A percentile compares a stretch with the other conserved stretches of the same genome.
Evolutionary conservation across 1,140 invertebrate genomes (phyloP).

Genomic region (Diploscapter pachys): DNA sequence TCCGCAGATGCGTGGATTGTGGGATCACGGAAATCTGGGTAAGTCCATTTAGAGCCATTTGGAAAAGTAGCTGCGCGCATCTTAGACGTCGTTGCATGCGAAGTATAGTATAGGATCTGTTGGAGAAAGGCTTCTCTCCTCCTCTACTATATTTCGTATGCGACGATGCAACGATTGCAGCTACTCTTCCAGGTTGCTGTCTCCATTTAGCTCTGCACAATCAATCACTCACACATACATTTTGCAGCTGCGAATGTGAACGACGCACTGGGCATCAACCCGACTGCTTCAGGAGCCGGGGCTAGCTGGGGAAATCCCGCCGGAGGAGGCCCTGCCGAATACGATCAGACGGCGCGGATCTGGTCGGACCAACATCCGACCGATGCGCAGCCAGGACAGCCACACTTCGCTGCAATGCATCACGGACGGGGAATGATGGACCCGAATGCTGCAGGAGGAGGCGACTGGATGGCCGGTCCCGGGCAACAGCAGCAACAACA

Average conservation of each 20-base stretch:
- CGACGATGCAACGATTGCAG: too few species aligned
- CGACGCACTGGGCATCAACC: slow-evolving; percentile 23
- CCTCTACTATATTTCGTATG: too few species aligned
- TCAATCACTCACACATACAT: too few species aligned
- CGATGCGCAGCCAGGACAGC: slow-evolving; percentile 25
- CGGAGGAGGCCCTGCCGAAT: slow-evolving; percentile 5
- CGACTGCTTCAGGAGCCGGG: background rate
- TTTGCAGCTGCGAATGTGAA: slow-evolving; percentile 24
- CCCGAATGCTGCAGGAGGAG: background rate
- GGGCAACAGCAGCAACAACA: slow-evolving; percentile 9
- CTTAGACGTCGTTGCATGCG: too few species aligned
- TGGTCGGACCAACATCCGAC: slow-evolving; percentile 26
- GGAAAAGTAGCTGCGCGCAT: too few species aligned
- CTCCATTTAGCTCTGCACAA: too few species aligned
- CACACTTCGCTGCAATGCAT: background rate
- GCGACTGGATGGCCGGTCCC: slow-evolving; percentile 18
- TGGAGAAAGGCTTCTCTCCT: too few species aligned
- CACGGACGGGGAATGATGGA: slow-evolving; percentile 21
- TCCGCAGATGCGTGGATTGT: slow-evolving; percentile 13
- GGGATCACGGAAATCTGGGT: slow-evolving; percentile 5
- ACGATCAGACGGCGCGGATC: slow-evolving; percentile 15
- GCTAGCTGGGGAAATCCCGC: slow-evolving; percentile 8
- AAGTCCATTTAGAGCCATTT: background rate
- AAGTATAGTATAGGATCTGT: too few species aligned
- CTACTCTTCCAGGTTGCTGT: too few species aligned